Evolutionary conservation across 2,797 vertebrate genomes (phyloP).

Genomic region (Polyboroides typus): DNA sequence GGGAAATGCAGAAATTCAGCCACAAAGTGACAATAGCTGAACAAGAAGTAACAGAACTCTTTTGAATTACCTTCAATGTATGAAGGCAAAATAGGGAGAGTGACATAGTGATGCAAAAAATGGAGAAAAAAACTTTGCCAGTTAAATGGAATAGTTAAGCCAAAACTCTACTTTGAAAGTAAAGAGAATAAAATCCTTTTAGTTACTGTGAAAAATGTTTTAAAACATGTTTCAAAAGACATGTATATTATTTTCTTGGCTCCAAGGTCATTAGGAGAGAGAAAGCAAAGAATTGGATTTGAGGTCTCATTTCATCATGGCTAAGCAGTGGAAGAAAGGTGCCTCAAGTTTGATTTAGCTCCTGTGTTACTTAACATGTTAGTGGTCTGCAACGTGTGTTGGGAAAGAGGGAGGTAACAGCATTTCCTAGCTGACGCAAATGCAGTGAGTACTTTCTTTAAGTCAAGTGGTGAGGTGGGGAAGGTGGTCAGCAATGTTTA

Average conservation of each 20-base stretch:
- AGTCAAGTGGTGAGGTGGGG: background rate
- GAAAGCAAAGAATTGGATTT: background rate
- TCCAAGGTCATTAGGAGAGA: background rate
- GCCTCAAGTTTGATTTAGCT: background rate
- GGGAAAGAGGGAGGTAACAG: background rate
- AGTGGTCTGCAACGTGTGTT: background rate
- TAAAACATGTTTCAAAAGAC: background rate
- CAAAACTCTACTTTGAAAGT: background rate
- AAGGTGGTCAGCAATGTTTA: slow-evolving; percentile 15
- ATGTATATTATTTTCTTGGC: background rate
- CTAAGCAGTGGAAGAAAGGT: background rate
- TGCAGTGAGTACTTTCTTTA: background rate
- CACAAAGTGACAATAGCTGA: background rate
- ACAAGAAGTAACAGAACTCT: background rate
- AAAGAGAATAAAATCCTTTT: background rate
- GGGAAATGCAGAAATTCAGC: background rate
- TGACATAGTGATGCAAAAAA: background rate
- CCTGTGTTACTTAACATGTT: background rate
- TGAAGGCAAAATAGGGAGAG: background rate
- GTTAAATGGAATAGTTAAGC: background rate
- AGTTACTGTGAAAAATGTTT: background rate
- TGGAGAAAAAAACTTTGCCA: background rate
- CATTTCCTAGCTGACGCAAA: background rate
- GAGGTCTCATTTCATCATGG: background rate
- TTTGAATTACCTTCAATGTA: background rate